phyloP scores from a whole-genome alignment of 1,140 invertebrate genomes.

The Apis florea region DNA sequence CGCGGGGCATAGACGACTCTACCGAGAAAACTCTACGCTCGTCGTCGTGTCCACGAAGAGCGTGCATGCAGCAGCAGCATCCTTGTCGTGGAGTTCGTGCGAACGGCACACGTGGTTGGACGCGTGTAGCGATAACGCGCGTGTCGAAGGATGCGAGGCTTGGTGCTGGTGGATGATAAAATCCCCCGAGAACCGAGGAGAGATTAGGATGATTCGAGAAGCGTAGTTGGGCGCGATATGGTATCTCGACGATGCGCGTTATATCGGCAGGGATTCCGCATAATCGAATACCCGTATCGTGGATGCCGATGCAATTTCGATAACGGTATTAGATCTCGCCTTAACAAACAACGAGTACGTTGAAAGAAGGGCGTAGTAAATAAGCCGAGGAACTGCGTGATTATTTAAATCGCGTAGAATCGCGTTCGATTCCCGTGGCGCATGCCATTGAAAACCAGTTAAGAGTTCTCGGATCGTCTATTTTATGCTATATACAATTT shows the following conservation, averaged over 20 bases:
- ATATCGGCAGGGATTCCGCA: not conserved
- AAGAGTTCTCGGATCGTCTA: no score
- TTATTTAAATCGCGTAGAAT: no score
- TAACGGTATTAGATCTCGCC: no score
- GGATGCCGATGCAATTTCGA: not conserved
- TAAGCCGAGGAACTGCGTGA: no score
- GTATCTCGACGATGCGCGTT: not conserved
- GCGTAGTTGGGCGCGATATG: no score
- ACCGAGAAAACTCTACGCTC: conserved; percentile 24
- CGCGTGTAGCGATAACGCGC: conserved; percentile 4
- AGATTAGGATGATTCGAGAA: not conserved
- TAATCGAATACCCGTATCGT: not conserved
- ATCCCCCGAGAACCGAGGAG: not conserved
- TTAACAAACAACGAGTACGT: no score
- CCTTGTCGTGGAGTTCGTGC: conserved; percentile 8
- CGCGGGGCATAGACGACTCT: conserved; percentile 15
- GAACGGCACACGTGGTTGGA: conserved; percentile 40
- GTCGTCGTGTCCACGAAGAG: conserved; percentile 18
- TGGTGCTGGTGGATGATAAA: not conserved
- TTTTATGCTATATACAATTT: not conserved
- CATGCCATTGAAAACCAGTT: no score
- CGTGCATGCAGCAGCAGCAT: not conserved
- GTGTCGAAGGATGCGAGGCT: not conserved
- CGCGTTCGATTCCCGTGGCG: no score
- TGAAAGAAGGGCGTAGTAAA: no score